Percentiles rank a stretch among this genome's conserved stretches.
These are phyloP conservation scores for Tipula confusa DNA, from an alignment of 2,888 invertebrate genomes.

Conservation along the genomic window DNA sequence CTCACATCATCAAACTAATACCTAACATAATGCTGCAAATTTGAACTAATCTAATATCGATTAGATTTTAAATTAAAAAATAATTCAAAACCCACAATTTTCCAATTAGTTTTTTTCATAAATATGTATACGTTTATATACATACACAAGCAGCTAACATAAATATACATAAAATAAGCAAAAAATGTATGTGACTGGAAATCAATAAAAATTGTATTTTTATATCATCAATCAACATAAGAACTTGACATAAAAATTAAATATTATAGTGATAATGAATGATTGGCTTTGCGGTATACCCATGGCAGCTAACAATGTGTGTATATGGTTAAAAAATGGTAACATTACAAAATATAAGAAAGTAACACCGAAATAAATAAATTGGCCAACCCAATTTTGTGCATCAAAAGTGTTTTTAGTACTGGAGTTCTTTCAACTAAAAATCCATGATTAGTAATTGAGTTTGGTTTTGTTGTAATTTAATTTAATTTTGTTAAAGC, in stretches of 20 bases:
- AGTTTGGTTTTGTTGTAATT: neutral
- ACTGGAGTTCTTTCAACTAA: neutral
- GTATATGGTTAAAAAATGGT: neutral
- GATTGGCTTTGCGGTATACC: neutral
- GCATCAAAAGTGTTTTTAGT: neutral
- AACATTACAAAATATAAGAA: too few species aligned
- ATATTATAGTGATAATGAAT: neutral
- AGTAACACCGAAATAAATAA: too few species aligned
- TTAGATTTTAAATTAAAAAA: neutral
- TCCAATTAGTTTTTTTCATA: neutral
- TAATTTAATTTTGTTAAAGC: neutral
- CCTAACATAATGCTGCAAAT: neutral
- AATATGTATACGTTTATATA: neutral
- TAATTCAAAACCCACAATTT: neutral
- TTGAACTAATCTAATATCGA: neutral
- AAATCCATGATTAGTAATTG: neutral
- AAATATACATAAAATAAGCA: neutral
- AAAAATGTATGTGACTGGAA: neutral
- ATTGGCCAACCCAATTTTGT: neutral
- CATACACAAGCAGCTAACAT: neutral
- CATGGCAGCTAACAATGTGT: neutral
- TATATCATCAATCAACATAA: conserved; percentile 25
- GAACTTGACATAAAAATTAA: conserved; percentile 20
- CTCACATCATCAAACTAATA: neutral
- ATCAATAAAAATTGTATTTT: neutral